Conservation (phyloP, 2,113 vertebrate species). For the Phylloscopus trochiloides region DNA sequence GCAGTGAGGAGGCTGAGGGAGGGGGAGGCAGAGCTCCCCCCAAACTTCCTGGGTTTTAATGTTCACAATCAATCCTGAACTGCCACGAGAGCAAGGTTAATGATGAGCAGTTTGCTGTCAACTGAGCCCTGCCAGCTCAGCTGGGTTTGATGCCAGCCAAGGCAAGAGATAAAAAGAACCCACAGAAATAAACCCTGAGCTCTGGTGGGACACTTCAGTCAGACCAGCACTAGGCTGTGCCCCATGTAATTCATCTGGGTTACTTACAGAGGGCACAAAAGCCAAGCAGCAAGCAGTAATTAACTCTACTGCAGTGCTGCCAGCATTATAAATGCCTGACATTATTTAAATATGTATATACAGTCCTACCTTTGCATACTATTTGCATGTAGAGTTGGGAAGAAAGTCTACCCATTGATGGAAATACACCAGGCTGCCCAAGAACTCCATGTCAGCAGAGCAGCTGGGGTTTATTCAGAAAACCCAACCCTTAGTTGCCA, state of each 20-base stretch:
- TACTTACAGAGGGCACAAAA: not conserved
- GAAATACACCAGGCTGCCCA: not conserved
- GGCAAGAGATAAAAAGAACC: not conserved
- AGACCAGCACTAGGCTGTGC: not conserved
- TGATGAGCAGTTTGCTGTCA: not conserved
- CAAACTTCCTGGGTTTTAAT: not conserved
- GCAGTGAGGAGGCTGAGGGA: not conserved
- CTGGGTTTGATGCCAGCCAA: not conserved
- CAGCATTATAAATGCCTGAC: not conserved
- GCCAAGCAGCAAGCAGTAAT: not conserved
- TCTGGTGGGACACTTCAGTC: not conserved
- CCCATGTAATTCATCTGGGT: not conserved
- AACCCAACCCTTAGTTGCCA: not conserved
- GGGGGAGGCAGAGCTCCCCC: not conserved
- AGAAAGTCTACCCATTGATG: fast-evolving
- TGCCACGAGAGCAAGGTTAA: not conserved
- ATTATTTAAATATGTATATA: not conserved
- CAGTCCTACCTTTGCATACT: not conserved
- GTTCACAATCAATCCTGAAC: not conserved
- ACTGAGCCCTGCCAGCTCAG: not conserved
- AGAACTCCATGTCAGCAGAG: not conserved
- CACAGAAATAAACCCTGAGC: not conserved
- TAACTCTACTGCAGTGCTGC: not conserved
- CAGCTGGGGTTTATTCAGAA: not conserved
- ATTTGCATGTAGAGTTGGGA: not conserved